Conservation (phyloP, 2,113 vertebrate genomes). For the Gambusia affinis region DNA sequence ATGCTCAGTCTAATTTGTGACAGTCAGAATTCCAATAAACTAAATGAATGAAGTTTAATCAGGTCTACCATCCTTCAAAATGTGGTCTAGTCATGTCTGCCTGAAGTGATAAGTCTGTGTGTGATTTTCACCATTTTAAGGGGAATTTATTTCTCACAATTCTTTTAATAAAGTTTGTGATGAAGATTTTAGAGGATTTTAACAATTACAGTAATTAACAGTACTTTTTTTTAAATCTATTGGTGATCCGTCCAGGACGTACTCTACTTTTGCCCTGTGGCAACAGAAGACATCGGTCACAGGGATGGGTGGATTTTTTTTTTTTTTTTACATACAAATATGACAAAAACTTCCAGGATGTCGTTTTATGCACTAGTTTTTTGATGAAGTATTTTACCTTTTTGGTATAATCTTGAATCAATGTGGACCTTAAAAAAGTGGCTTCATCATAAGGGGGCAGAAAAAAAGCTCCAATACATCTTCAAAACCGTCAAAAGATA, state of each 20-base stretch:
- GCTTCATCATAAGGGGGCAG: neutral
- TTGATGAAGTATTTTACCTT: neutral
- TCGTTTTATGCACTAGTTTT: neutral
- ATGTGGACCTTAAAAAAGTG: neutral
- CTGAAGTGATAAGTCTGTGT: neutral
- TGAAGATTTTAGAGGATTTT: too few relatives aligned
- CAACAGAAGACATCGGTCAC: too few relatives aligned
- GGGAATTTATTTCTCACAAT: neutral
- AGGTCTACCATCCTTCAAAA: neutral
- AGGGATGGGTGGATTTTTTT: neutral
- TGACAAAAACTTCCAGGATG: neutral
- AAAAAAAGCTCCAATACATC: neutral
- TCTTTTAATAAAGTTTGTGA: too few relatives aligned
- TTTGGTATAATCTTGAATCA: neutral
- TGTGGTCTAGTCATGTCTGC: neutral
- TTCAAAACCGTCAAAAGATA: neutral
- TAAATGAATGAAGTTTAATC: neutral
- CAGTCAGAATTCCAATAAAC: neutral
- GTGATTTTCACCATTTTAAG: neutral
- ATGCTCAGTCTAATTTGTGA: neutral
- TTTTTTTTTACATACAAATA: neutral
- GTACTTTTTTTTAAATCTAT: too few relatives aligned
- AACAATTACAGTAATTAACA: too few relatives aligned
- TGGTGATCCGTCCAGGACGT: too few relatives aligned
- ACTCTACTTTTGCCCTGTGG: too few relatives aligned